Base-by-base conservation (phyloP, 2,888 invertebrate species). In the Hirudinaria manillensis region DNA sequence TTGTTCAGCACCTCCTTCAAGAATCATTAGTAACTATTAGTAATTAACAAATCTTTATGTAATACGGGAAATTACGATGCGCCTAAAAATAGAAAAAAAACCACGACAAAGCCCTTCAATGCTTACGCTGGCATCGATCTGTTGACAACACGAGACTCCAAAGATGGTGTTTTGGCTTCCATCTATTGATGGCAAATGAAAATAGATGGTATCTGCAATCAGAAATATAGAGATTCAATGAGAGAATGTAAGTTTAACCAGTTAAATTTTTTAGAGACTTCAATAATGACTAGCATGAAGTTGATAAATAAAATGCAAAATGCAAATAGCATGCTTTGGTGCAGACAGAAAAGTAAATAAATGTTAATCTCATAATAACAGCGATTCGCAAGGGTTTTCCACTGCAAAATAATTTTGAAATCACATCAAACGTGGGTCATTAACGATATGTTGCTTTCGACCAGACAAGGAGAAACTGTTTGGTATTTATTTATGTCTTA, bases 81-180 rank as follows among this genome's bases (percentile, higher is more conserved):
- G 29, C 19, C 29, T 61, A 29, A 61, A 56, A 27, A 13, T 61
- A 61, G 21, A 61, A 61, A 61, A 21, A 13, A 4, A 61, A 24
- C 10, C n/a, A n/a, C n/a, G n/a, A n/a, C n/a, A n/a, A n/a, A n/a
- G n/a, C n/a, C n/a, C n/a, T n/a, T 4, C 13, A 61, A 61, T 61
- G 61, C 65, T 51, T 75, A 78, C 78, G 13, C 93, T 93, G 0
- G 96, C 91, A 80, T 94, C 92, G 82, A 99, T 97, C 88, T 99
- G 98, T 78, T 96, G 89, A 85, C 96, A 99, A 87, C 98, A 99
- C 29, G 98, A 97, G 77, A 99, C 91, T 38, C 97, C 97, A 88
- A 92, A 99, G 19, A 98, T 91, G 72, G 93, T 91, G 29, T 79
- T 79, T 56, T 79, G 77, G 24, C 78, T 77, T 83, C 93, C 91